Evolutionary conservation across 1,140 invertebrate species (phyloP).

Genomic region (Cephus cinctus): DNA sequence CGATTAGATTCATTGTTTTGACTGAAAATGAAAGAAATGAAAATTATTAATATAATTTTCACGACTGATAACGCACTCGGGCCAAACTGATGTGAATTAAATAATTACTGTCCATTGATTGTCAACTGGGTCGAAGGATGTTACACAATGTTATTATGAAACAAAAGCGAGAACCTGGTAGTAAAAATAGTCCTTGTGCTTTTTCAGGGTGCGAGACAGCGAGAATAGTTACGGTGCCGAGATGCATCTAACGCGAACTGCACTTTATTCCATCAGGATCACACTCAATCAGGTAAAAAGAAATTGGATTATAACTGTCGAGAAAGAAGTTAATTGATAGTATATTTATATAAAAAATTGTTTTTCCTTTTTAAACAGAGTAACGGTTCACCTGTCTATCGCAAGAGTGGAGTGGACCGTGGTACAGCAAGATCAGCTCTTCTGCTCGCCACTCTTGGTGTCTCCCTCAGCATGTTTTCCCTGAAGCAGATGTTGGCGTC

Average conservation of each 20-base stretch:
- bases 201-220: constrained; percentile 30
- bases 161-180: too few relatives aligned
- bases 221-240: constrained; percentile 21
- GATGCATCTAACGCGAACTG: constrained; percentile 37
- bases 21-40: too few relatives aligned
- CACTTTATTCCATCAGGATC: constrained; percentile 37
- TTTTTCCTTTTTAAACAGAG: constrained; percentile 14
- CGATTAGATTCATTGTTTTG: too few relatives aligned
- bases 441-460: constrained; percentile 43
- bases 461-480: constrained; percentile 47
- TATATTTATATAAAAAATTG: constrained; percentile 4
- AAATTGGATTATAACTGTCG: not conserved
- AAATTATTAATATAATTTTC: too few relatives aligned
- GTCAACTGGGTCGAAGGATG: too few relatives aligned
- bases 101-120: too few relatives aligned
- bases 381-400: constrained; percentile 26
- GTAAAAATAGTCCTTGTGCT: too few relatives aligned
- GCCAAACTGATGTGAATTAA: too few relatives aligned
- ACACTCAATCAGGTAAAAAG: constrained; percentile 38
- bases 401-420: constrained; percentile 30
- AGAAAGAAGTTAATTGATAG: constrained; percentile 8
- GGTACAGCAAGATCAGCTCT: constrained; percentile 35
- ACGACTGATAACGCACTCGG: too few relatives aligned
- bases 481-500: constrained; percentile 45
- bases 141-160: too few relatives aligned